phyloP scores from a whole-genome alignment of 2,113 vertebrate genomes.

The Phalacrocorax aristotelis region DNA sequence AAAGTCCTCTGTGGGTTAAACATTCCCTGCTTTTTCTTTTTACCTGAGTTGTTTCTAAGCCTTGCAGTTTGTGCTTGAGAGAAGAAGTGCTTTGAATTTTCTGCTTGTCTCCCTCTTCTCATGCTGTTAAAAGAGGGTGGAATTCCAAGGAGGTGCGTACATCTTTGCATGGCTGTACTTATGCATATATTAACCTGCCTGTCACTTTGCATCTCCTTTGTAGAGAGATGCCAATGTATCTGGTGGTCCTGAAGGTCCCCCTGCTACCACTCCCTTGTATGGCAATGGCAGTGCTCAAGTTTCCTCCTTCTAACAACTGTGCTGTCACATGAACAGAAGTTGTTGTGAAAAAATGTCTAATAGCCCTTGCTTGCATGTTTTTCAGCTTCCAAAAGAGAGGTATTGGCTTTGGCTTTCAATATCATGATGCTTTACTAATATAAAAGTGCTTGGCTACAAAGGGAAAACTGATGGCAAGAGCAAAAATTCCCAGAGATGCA shows the following conservation, averaged over 20 bases:
- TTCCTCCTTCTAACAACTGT: neutral
- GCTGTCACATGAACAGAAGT: neutral
- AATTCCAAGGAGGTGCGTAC: neutral
- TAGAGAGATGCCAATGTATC: neutral
- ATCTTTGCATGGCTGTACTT: neutral
- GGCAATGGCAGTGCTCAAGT: fast-evolving
- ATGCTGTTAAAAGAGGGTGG: neutral
- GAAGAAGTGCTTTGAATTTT: neutral
- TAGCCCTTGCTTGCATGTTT: neutral
- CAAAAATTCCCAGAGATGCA: neutral
- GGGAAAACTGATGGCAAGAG: neutral
- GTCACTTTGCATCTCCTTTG: neutral
- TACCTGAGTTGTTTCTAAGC: neutral
- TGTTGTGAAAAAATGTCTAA: neutral
- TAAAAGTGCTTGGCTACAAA: neutral
- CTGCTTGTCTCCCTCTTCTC: neutral
- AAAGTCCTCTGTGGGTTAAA: neutral
- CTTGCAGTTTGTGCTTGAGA: neutral
- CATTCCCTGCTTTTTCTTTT: neutral
- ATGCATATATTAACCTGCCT: neutral
- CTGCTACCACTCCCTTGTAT: neutral
- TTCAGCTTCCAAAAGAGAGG: constrained; percentile 83
- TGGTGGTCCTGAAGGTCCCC: neutral
- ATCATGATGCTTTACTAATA: neutral
- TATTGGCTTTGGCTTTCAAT: constrained; percentile 48